Conservation (phyloP, 2,113 vertebrate genomes). For the Micromys minutus region DNA sequence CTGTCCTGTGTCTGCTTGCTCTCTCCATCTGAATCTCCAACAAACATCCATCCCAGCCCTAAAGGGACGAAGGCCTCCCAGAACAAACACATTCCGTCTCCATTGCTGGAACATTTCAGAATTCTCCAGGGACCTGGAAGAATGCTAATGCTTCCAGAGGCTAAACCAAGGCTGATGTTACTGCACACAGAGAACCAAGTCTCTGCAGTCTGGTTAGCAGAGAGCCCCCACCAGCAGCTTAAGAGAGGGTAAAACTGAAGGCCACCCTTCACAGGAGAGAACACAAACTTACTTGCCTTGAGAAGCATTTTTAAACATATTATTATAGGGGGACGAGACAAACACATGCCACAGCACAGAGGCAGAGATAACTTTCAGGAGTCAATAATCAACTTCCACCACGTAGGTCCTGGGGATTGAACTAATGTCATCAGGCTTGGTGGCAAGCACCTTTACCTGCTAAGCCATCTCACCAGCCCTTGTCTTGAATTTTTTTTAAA, state of each 20-base stretch:
- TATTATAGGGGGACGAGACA: neutral
- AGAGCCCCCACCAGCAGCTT: neutral
- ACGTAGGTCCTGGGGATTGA: neutral
- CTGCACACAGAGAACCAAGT: neutral
- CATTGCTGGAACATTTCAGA: constrained; percentile 51
- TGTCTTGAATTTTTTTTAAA: neutral
- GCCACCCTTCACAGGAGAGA: neutral
- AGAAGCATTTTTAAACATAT: neutral
- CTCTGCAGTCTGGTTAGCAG: neutral
- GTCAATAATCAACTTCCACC: neutral
- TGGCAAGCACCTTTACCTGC: neutral
- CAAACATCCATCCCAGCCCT: neutral
- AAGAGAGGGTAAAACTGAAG: neutral
- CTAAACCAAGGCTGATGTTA: constrained; percentile 15
- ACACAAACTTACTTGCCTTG: neutral
- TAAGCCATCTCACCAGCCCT: neutral
- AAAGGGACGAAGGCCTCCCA: constrained; percentile 26
- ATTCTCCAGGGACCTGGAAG: constrained; percentile 46
- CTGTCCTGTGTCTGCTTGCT: neutral
- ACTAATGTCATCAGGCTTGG: neutral
- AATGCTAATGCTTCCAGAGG: constrained; percentile 36
- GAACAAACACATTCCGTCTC: constrained; percentile 63
- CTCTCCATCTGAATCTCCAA: neutral
- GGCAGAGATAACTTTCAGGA: neutral
- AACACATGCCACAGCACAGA: neutral